Base-by-base conservation (phyloP, 2,797 vertebrate genomes). In the Mormyrops boulengeri region DNA sequence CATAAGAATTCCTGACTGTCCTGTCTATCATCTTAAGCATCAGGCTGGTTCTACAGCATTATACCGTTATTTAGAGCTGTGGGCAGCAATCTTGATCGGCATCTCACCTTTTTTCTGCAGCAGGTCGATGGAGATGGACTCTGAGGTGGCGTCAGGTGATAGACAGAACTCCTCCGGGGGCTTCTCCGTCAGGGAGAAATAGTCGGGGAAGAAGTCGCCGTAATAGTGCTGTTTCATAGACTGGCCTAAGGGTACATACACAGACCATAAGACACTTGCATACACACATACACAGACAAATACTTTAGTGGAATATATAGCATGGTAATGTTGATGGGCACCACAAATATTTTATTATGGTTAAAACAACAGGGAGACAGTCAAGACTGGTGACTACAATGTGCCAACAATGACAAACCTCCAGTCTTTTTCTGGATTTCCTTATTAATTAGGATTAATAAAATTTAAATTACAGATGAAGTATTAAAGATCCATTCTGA, bases 81-180 rank as follows among this genome's bases (percentile, higher is more conserved):
- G 38, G 38, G 4, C 38, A 80, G 14, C 14, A 17, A 38, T 73
- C 66, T 69, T 12, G 41, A 9, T 41, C 41, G 22, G 52, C 2
- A 4, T 34, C 92, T 90, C 62, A 99, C 98, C 97, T 94, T 96
- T 98, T 93, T 99, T 99, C 95, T 98, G 98, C 44, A 95, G 92
- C 89, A 99, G 92, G 91, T 99, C 98, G 0, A 99, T 96, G 88
- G 97, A 97, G 92, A 98, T 94, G 57, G 96, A 97, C 60, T 97
- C 97, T 0, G 97, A 93, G 55, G 95, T 97, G 44, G 97, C 96
- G 3, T 99, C 98, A 0, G 98, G 98, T 3, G 98, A 99, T 14
- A 99, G 97, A 92, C 98, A 99, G 94, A 99, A 99, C 94, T 99
- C 98, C 60, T 98, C 97, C 0, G 98, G 98, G 0, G 98, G 98